Evolutionary conservation across 2,888 invertebrate genomes (phyloP), one percentile per base, ranked within the genome.

Genomic region (Lepidocyrtinus sp.): DNA sequence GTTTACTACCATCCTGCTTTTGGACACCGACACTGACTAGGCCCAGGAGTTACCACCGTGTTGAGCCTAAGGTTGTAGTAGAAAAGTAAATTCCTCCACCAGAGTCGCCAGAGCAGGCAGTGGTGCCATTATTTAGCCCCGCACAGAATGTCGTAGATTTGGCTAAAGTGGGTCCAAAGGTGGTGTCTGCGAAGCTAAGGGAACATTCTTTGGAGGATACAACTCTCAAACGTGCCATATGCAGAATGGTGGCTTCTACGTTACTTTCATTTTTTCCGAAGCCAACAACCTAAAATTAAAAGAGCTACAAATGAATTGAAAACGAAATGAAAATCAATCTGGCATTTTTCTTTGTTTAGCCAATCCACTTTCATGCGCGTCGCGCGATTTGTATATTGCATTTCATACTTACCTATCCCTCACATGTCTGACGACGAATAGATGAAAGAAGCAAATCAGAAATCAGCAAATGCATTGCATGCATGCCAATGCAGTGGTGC

Each of bases 61-160:
- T 69, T 1, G 64, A 1, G 12, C 68, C 72, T 2, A 64, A 59
- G 3, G 36, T 75, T 2, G 46, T 64, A 1, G 72, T 17, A 0
- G 82, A 75, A 50, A 82, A 82, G 17, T 82, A 82, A n/a, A 82
- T 82, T 1, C 82, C 82, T n/a, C 79, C 81, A 1, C 86, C 86
- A 61, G 84, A 84, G 46, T 86, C 86, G 1, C 86, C 86, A 27
- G 78, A 82, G 62, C 86, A 86, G 0, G 84, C 85, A 26, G 85
- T 84, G 0, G 83, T 79, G 62, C 81, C 81, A 22, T 77, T 81
- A 59, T 62, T 73, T 0, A 65, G 27, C 2, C 83, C 83, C 36
- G 86, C 86, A 64, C 86, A 86, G 62, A 75, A 86, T 15, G 85
- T 85, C 0, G 86, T 86, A 1, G 85, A 85, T 67, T 85, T 82